Evolutionary conservation across 2,113 vertebrate genomes (phyloP).

Genomic region (Equus quagga): DNA sequence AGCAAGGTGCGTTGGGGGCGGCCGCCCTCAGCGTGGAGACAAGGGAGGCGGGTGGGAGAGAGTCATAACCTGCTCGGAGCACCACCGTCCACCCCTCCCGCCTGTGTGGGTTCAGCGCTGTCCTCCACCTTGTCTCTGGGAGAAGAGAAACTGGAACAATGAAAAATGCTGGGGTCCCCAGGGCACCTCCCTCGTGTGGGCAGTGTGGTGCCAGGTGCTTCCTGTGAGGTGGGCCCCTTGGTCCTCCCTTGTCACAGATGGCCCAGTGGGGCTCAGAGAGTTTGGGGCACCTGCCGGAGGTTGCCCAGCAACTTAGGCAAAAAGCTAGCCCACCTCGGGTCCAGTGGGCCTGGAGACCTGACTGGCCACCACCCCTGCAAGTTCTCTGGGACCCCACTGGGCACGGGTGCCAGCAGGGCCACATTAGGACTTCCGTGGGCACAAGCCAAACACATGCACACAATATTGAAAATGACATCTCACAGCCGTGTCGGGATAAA

Average conservation of each 20-base stretch:
- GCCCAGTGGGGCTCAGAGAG: background rate
- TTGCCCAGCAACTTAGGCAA: background rate
- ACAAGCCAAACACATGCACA: background rate
- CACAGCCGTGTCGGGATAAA: background rate
- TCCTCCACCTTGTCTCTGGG: too few species aligned
- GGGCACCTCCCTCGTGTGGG: background rate
- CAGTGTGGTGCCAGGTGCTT: rapidly evolving
- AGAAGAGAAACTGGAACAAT: background rate
- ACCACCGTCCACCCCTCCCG: rapidly evolving
- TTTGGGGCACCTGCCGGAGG: background rate
- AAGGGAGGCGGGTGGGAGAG: background rate
- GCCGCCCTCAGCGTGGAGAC: rapidly evolving
- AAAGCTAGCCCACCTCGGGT: background rate
- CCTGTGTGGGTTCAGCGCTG: too few species aligned
- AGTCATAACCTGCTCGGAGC: rapidly evolving
- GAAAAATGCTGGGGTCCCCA: background rate
- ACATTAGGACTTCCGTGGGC: background rate
- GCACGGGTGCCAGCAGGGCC: background rate
- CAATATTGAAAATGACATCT: background rate
- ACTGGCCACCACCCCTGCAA: too few species aligned
- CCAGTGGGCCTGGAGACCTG: background rate
- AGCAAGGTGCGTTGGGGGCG: constrained; percentile 90
- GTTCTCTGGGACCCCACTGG: background rate
- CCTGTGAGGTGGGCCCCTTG: background rate
- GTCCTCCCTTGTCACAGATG: rapidly evolving